Evolutionary conservation across 2,888 invertebrate genomes (phyloP).

Genomic region (Dynastes grantii): DNA sequence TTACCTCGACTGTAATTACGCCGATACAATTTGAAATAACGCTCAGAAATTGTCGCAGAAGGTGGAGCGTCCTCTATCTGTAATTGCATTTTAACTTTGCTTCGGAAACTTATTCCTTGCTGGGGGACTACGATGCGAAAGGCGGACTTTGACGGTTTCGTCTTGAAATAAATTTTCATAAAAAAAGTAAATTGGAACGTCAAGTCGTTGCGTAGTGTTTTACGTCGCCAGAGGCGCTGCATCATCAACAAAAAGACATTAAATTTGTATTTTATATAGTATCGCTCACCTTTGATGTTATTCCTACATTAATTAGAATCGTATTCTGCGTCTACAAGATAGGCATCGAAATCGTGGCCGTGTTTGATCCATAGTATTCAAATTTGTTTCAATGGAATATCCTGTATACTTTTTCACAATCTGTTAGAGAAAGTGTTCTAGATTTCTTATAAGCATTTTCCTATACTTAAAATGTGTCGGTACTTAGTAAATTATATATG

Average conservation of each 20-base stretch:
- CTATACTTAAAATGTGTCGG: too few species aligned
- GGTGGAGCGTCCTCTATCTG: slow-evolving; percentile 11
- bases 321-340: too few species aligned
- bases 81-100: slow-evolving; percentile 46
- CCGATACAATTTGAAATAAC: slow-evolving; percentile 21
- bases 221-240: not conserved
- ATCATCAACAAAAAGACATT: slow-evolving; percentile 1
- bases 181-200: slow-evolving; percentile 33
- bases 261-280: slow-evolving; percentile 7
- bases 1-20: slow-evolving; percentile 18
- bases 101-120: slow-evolving; percentile 34
- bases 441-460: too few species aligned
- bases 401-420: too few species aligned
- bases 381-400: too few species aligned
- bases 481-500: too few species aligned
- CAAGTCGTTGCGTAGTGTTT: slow-evolving; percentile 21
- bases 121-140: slow-evolving; percentile 1
- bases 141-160: slow-evolving; percentile 25
- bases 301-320: too few species aligned
- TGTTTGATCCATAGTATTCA: too few species aligned
- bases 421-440: too few species aligned
- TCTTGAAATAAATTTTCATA: slow-evolving; percentile 42
- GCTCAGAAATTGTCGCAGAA: slow-evolving; percentile 4
- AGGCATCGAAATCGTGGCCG: too few species aligned
- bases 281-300: not conserved